Evolutionary conservation across 2,888 invertebrate species (phyloP), one percentile per base, ranked within the genome.

Genomic region (Clepsis dumicolana): DNA sequence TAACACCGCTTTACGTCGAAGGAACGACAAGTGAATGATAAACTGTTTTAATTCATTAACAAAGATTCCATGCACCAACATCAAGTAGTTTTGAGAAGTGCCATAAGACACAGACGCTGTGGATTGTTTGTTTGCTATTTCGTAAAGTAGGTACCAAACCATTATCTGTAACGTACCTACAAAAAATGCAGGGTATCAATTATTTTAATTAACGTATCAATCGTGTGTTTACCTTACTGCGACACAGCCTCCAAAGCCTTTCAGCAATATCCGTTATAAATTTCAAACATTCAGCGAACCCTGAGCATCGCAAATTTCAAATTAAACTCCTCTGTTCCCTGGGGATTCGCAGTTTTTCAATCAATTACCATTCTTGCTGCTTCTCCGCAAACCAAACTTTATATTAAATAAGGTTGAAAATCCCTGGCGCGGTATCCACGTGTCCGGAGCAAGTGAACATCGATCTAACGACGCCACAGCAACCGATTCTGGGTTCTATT

Each of bases 401-500:
- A n/a, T 18, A 8, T n/a, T 18, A n/a, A n/a, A 18, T 50, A 62
- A 56, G 38, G 35, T 29, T 52, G 2, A 67, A 27, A 52, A 5
- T 67, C 56, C 4, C 2, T 50, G 57, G 48, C 5, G 10, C 16
- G 7, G 3, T 1, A n/a, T 3, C 25, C 56, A 29, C 16, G 12
- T 0, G 32, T 50, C 44, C 7, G n/a, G 18, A 16, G 35, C 27
- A 27, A 62, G 50, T 29, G 62, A 56, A 57, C 67, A 64, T 68
- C 64, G 68, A 68, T 68, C 41, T 64, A 68, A 68, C 59, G 18
- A 38, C 18, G 24, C 29, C 59, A 12, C 14, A 50, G 64, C 52
- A 68, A 68, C 68, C 53, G 38, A 57, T 41, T 24, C 16, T 68
- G n/a, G 21, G 52, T 16, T 59, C 57, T 68, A 68, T 64, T 68